Conservation (phyloP, 2,797 vertebrate genomes). For the Phoxinus dragarum region DNA sequence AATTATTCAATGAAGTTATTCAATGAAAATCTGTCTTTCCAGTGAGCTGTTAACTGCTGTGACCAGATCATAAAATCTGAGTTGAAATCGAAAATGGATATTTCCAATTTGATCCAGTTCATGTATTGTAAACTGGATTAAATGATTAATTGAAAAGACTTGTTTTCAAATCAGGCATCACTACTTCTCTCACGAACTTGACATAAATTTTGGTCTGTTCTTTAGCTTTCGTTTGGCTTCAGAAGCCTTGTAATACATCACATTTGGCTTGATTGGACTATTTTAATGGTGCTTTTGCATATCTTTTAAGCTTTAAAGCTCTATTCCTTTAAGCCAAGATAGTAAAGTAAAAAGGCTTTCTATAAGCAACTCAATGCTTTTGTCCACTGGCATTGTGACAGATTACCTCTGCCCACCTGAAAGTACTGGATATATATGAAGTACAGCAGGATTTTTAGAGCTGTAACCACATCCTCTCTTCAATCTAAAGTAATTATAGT, state of each 20-base stretch:
- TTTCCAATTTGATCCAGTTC: not conserved
- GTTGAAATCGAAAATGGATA: not conserved
- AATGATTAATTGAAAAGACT: not conserved
- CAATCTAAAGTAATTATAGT: not conserved
- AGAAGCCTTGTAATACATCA: not conserved
- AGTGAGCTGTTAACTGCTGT: not conserved
- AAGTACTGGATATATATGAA: not conserved
- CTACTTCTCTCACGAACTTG: not conserved
- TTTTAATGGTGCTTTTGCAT: not conserved
- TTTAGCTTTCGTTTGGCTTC: not conserved
- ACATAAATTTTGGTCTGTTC: not conserved
- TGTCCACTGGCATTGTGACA: constrained; percentile 52
- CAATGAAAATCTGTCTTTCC: not conserved
- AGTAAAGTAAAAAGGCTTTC: constrained; percentile 40
- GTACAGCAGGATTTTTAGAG: constrained; percentile 18
- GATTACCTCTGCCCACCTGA: constrained; percentile 44
- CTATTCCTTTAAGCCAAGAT: not conserved
- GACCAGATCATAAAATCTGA: constrained; percentile 3
- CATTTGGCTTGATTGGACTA: not conserved
- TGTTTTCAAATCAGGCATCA: not conserved
- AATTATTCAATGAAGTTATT: too few species aligned
- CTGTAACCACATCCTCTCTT: constrained; percentile 4
- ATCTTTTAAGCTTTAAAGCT: not conserved
- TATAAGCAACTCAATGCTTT: constrained; percentile 46
- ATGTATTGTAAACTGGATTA: too few species aligned